phyloP scores from a whole-genome alignment of 2,888 invertebrate species.

The Argyra leucocephala region DNA sequence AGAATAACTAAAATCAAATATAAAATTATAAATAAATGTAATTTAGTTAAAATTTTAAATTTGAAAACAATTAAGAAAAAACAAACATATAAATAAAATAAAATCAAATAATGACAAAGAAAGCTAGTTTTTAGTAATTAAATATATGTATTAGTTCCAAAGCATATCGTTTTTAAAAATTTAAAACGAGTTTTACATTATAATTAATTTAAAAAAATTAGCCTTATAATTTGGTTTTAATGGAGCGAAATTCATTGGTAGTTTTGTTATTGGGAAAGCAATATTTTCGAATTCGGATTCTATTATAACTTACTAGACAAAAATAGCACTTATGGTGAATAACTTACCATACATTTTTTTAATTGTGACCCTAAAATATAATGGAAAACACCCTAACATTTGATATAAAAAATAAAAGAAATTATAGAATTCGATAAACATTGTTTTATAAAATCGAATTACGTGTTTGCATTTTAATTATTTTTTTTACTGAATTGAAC shows the following conservation, averaged over 20 bases:
- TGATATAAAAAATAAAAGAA: no score
- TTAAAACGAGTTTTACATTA: no score
- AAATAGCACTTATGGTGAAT: background rate
- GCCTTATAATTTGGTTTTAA: background rate
- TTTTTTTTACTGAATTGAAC: no score
- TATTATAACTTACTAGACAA: background rate
- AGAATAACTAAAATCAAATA: constrained; percentile 59
- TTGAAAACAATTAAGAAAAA: no score
- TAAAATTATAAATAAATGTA: constrained; percentile 7
- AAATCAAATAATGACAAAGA: background rate
- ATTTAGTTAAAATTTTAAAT: no score
- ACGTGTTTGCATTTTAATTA: no score
- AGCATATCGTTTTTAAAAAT: no score
- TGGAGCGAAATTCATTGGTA: background rate
- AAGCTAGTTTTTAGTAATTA: background rate
- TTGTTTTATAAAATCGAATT: no score
- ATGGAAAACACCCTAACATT: no score
- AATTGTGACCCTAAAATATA: no score
- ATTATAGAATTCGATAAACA: no score
- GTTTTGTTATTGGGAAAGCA: background rate
- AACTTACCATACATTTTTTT: background rate
- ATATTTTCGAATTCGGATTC: background rate
- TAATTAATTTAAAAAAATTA: background rate
- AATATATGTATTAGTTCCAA: background rate
- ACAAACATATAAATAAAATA: background rate